Base-by-base conservation (phyloP, 1,140 invertebrate genomes). In the Bombus difficillimus region DNA sequence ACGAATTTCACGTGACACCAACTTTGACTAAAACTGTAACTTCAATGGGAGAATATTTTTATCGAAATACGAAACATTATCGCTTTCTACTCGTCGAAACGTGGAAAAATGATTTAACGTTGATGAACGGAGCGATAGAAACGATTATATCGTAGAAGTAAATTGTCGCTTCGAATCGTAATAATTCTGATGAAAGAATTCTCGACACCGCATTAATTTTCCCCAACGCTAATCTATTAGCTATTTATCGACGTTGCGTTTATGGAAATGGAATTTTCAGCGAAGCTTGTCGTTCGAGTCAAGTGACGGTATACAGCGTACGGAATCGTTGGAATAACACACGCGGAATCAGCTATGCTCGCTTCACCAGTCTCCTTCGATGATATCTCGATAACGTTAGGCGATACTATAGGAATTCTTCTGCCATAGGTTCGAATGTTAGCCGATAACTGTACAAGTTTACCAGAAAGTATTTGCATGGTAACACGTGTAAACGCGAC, bases 331-430 rank as follows among this genome's bases (percentile, higher is more conserved):
- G 34, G 34, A 68, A 68, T 68, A 68, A 32, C 66, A 68, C 8
- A 37, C 22, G 66, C 32, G 66, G 66, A 81, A 73, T 81, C 53
- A 59, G n/a, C 13, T 66, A 62, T 43, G 75, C 12, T 62, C 53
- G 53, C 28, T 34, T 41, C 34, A 8, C 68, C 18, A 28, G n/a
- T 41, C 32, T 57, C 74, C 74, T 34, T 84, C 86, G 86, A 75
- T 76, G 87, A 75, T 80, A 88, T 87, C 86, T 88, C 71, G 75
- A 84, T 88, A 88, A 71, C 34, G 28, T 62, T 41, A 37, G 72
- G 53, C 84, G 87, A 84, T 76, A 78, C 86, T 64, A 71, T 81
- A 76, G 86, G 81, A 86, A 86, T 88, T 84, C 87, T 86, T 47
- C 53, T 25, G 66, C 66, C 66, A 25, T 43, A 37, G 34, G 76